Evolutionary conservation across 2,797 vertebrate genomes (phyloP), one percentile per base, ranked within the genome.

Genomic region (Myripristis jacobus): DNA sequence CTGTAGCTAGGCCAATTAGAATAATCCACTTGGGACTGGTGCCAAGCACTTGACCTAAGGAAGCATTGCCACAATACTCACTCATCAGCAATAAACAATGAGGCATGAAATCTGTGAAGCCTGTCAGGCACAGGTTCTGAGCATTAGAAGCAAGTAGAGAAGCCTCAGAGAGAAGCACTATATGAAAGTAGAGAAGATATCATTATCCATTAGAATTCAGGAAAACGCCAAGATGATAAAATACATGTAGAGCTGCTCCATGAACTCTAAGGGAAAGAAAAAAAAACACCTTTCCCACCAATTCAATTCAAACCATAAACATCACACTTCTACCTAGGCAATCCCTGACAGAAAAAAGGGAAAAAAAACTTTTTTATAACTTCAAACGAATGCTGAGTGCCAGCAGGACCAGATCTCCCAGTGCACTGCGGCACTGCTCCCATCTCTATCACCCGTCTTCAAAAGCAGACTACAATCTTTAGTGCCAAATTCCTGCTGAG

Each of bases 51-150:
- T 81, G 82, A 89, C 81, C 77, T 7, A 67, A 75, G 70, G 77
- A 89, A 87, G 82, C 71, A 85, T 88, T 89, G 83, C 87, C 81
- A 88, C 83, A 87, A 87, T 84, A n/a, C 84, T 87, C 71, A 77
- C 79, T 80, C 86, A 73, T 81, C 83, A 55, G 80, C 89, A 75
- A 75, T 70, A 87, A 91, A 89, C 85, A 79, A 80, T 70, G 29
- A 70, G 80, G 80, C 81, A 78, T 78, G 85, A 91, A 91, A 87
- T 90, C 86, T 80, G 84, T 66, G 74, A 61, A 75, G 76, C 47
- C 7, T 86, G 82, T 89, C 89, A 91, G 62, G 66, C 81, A 62
- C 24, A 84, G 75, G 87, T 75, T 85, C 69, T 41, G 52, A 59
- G 68, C 77, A 71, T 88, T 89, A 88, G 83, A 72, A 79, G 77